Evolutionary conservation across 2,888 invertebrate genomes (phyloP), one percentile per base, ranked within the genome.

Genomic region (Rotaria macrura): DNA sequence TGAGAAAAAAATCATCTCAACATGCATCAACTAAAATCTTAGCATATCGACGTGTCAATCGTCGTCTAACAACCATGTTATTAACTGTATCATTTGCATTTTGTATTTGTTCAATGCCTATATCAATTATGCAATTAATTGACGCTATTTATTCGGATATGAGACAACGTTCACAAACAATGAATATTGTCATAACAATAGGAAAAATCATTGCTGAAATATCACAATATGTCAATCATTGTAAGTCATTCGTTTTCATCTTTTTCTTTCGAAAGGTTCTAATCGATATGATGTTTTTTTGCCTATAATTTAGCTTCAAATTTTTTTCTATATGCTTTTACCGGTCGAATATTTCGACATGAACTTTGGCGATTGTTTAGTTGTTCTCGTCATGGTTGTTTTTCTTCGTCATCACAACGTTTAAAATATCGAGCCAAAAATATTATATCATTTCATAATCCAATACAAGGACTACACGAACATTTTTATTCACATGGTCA

Each of bases 321-420:
- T 85, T 89, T 89, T 86, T 87, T 89, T n/a, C 88, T 89, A 12
- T 89, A 89, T 87, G 89, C 89, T 86, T 87, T 89, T 20, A 88
- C 87, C 54, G 89, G 89, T 83, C 87, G 88, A 83, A 87, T 88
- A 83, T 89, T 89, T 87, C 87, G 89, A 1, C 87, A 87, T 49
- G 89, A 89, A 86, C 85, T 89, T 52, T 52, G 79, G 25, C 83
- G 57, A 23, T 40, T 86, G 14, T 86, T 86, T 72, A 86, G 38
- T 5, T 52, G 83, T 34, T 14, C 34, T 29, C 65, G 34, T 4
- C 7, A 38, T 65, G 5, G 65, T 20, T 65, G 34, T 20, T 65
- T 65, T 65, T 65, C 65, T 29, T 34, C 65, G 20, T 65, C 65
- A 65, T 65, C 65, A 20, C 65, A 65, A 65, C 65, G 65, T 65